Base-by-base conservation (phyloP, 2,888 invertebrate genomes). In the Chironomus riparius region DNA sequence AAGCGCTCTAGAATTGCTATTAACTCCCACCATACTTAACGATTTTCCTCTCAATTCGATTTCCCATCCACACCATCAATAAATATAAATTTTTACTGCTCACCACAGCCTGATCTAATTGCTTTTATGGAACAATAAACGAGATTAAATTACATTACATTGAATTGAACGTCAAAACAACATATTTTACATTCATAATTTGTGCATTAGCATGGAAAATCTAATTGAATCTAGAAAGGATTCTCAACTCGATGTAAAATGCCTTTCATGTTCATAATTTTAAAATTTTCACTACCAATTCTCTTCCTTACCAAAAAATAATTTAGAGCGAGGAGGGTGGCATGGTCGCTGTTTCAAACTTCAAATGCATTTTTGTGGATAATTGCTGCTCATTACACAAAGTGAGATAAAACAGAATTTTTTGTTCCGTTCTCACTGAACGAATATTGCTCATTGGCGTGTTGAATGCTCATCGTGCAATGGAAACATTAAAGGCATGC, bases 301-400 rank as follows among this genome's bases (percentile, higher is more conserved):
- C 2, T 50, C 48, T n/a, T 50, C 15, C 50, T 38, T 38, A 7
- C 5, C 56, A 12, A 10, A 62, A 62, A 21, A 12, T 62, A 12
- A 18, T 62, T 21, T 22, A 18, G 3, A 62, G 18, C 6, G 62
- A 1, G 4, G 21, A 12, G 65, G 65, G 22, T 24, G 21, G 56
- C n/a, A 56, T 15, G 18, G 18, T 56, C 12, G 56, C 18, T 38
- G 38, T n/a, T 56, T 56, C 1, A 56, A 24, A 65, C 65, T 24
- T 65, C 65, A 65, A 65, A 65, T 65, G 65, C 65, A 65, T 24
- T 21, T 65, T 65, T 65, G 10, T 21, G 21, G 13, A 65, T 65
- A 65, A 65, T 65, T 65, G 65, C 18, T 65, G 65, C 65, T 65
- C 65, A 65, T 65, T 65, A 65, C 65, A 21, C 13, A 10, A 65